These are phyloP conservation scores for Tetranychus truncatus DNA, from an alignment of 2,888 invertebrate species.

Conservation along the genomic window DNA sequence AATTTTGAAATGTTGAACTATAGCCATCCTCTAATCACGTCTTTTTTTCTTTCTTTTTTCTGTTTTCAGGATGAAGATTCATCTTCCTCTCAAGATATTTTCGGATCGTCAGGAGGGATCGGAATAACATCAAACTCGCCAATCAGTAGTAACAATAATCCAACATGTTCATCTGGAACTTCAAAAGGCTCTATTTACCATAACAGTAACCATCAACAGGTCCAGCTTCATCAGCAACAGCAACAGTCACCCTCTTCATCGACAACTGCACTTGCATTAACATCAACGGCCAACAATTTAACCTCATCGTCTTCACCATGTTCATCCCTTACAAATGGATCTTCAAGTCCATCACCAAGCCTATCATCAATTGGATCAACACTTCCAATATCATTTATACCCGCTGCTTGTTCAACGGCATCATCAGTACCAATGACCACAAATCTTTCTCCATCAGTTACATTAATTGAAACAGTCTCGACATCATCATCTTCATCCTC, in stretches of 20 bases:
- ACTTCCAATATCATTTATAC: constrained; percentile 2
- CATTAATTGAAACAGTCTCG: not conserved
- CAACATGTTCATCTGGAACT: not conserved
- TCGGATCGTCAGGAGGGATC: not conserved
- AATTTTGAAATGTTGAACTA: too few relatives aligned
- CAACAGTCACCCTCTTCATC: constrained; percentile 7
- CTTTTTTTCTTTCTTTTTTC: not conserved
- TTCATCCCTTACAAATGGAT: not conserved
- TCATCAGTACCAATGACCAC: constrained; percentile 9
- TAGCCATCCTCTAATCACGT: too few relatives aligned
- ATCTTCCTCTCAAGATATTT: not conserved
- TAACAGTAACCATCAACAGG: not conserved
- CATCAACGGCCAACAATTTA: not conserved
- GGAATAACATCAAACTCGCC: not conserved
- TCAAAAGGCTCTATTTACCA: not conserved
- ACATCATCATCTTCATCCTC: not conserved
- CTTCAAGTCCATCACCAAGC: not conserved
- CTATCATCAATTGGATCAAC: constrained; percentile 7
- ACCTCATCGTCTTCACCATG: constrained; percentile 8
- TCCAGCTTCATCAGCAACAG: not conserved
- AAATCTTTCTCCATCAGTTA: not conserved
- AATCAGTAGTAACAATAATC: not conserved
- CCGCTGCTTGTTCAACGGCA: not conserved
- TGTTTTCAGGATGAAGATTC: not conserved
- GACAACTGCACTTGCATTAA: constrained; percentile 7